Evolutionary conservation across 2,888 invertebrate genomes (phyloP), one percentile per base, ranked within the genome.

Genomic region (Caenorhabditis panamensis): DNA sequence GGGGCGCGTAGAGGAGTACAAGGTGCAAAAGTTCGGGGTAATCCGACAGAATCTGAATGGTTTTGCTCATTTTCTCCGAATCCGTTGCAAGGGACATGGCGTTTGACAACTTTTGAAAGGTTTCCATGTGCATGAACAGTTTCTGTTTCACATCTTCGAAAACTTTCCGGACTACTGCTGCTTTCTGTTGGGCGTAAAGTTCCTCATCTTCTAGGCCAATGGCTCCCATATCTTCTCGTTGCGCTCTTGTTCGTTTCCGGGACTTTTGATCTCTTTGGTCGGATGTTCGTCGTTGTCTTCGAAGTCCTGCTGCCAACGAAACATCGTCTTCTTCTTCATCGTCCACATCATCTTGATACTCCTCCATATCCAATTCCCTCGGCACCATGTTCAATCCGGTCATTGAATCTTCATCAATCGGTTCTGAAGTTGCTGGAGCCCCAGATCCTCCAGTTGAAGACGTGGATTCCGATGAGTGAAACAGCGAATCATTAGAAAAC

Each of bases 111-210:
- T 37, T 31, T 6, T 61, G 11, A 47, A 56, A 77, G 6, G 64
- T 77, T 0, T 77, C 58, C n/a, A 36, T 41, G 44, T 81, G 77
- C 81, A 81, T 81, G 24, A 81, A 81, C 24, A 81, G 67, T 24
- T 67, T 44, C 22, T 72, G 37, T 22, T 44, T 68, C 18, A 77
- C 68, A 44, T 81, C 81, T 13, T 66, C 63, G 1, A 67, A 22
- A 9, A 81, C 56, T 47, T 68, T 72, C 31, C 47, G 13, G 13
- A 53, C 63, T 0, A 81, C 28, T 13, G 11, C 36, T 1, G 24
- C 24, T 24, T 61, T 75, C n/a, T 68, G 66, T 6, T 49, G 22
- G n/a, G 62, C 37, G 8, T 58, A 24, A 4, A 53, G 6, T 8
- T 16, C 0, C 4, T 63, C 26, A 37, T 81, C 58, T 18, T 67